Conservation (phyloP, 2,797 vertebrate genomes). For the Chrysocyon brachyurus region DNA sequence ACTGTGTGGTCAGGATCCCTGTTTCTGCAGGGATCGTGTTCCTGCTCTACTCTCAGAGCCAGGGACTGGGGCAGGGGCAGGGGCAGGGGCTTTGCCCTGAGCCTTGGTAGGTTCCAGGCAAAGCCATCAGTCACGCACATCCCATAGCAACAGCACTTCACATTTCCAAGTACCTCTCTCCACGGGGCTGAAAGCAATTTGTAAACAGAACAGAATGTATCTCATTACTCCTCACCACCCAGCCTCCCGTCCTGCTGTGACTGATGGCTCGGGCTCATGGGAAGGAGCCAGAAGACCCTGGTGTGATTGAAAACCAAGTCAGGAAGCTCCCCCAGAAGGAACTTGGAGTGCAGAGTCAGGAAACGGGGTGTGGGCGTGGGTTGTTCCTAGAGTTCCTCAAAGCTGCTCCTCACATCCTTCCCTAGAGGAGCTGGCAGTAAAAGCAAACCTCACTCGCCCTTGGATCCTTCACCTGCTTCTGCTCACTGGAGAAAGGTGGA, state of each 20-base stretch:
- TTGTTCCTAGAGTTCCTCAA: neutral
- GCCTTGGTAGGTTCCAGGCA: neutral
- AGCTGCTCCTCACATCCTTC: neutral
- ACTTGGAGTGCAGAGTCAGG: neutral
- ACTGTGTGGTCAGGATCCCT: neutral
- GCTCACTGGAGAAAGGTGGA: neutral
- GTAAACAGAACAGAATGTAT: neutral
- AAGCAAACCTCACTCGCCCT: neutral
- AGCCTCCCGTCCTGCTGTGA: neutral
- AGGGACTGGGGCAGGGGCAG: neutral
- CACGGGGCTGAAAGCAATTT: constrained; percentile 34
- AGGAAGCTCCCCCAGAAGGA: neutral
- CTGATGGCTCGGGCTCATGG: neutral
- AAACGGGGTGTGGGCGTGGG: neutral
- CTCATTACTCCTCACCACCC: neutral
- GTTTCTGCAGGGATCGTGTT: neutral
- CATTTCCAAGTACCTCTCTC: neutral
- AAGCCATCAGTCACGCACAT: neutral
- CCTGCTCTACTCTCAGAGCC: neutral
- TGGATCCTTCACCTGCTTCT: neutral
- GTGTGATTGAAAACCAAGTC: neutral
- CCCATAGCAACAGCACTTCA: neutral
- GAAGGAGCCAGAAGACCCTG: neutral
- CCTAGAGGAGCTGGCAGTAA: neutral
- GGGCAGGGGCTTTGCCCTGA: neutral